These are phyloP conservation scores for Crypturellus undulatus DNA, from an alignment of 2,113 vertebrate species.

Conservation along the genomic window DNA sequence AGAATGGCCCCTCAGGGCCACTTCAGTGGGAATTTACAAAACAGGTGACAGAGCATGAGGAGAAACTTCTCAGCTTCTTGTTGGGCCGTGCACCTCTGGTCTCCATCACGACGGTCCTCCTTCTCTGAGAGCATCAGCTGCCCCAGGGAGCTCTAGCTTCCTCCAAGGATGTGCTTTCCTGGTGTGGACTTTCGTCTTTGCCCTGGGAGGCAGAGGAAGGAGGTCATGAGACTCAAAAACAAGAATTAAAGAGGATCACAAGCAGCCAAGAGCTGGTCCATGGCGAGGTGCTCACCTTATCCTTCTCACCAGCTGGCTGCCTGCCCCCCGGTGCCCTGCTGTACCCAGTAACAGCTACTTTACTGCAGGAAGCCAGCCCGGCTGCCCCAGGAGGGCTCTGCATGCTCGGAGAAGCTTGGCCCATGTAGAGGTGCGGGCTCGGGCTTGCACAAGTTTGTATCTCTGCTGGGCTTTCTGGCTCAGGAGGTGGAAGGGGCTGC, in stretches of 20 bases:
- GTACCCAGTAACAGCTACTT: background rate
- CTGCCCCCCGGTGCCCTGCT: background rate
- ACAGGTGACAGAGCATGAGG: background rate
- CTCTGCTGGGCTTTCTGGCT: background rate
- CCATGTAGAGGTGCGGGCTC: background rate
- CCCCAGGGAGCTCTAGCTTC: background rate
- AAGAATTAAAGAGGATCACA: too few species aligned
- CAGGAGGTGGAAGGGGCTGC: background rate
- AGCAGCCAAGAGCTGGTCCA: background rate
- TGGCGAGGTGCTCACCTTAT: too few species aligned
- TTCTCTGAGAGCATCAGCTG: background rate
- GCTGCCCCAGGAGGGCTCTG: too few species aligned
- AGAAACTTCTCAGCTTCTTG: background rate
- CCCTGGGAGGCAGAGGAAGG: background rate
- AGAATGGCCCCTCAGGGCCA: background rate
- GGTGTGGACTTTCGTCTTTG: background rate
- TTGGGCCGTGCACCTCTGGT: background rate
- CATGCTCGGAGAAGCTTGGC: background rate
- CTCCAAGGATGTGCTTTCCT: background rate
- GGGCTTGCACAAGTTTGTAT: background rate
- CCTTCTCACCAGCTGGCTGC: background rate
- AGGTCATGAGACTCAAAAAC: too few species aligned
- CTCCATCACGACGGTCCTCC: background rate
- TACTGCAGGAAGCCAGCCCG: too few species aligned
- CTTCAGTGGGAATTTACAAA: background rate